Conservation (phyloP, 2,888 invertebrate genomes). For the Pheosia gnoma region DNA sequence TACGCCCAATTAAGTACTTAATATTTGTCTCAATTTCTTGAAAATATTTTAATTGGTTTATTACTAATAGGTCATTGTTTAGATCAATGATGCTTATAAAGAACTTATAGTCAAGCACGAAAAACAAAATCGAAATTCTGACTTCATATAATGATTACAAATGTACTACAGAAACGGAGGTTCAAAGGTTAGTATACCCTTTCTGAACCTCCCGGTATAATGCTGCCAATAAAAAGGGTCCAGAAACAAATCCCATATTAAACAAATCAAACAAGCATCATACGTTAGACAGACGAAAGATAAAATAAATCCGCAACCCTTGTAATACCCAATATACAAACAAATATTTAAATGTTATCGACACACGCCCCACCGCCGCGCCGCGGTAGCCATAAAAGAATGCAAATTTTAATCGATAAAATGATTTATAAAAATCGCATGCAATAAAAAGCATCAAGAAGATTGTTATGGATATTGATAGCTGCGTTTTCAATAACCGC, state of each 20-base stretch:
- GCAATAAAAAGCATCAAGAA: slow-evolving; percentile 28
- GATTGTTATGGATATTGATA: slow-evolving; percentile 37
- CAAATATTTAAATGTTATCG: slow-evolving; percentile 31
- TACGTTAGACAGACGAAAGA: slow-evolving; percentile 11
- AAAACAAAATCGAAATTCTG: too few relatives aligned
- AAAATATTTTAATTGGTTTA: too few relatives aligned
- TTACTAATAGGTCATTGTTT: too few relatives aligned
- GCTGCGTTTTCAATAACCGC: slow-evolving; percentile 34
- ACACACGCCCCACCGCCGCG: slow-evolving; percentile 5
- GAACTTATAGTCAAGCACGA: too few relatives aligned
- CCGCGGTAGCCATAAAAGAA: slow-evolving; percentile 23
- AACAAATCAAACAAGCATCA: slow-evolving; percentile 3
- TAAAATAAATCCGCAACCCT: slow-evolving; percentile 10
- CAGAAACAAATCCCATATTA: not conserved
- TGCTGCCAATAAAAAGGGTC: not conserved
- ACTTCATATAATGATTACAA: too few relatives aligned
- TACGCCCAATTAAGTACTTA: too few relatives aligned
- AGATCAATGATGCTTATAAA: too few relatives aligned
- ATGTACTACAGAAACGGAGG: too few relatives aligned
- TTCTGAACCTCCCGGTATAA: not conserved
- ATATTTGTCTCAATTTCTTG: too few relatives aligned
- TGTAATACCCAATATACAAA: slow-evolving; percentile 20
- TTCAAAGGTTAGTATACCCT: too few relatives aligned
- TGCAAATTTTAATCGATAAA: slow-evolving; percentile 36
- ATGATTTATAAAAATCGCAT: slow-evolving; percentile 35